Percentiles rank a stretch among this genome's conserved stretches.
Conservation (phyloP, 1,140 invertebrate species). For the Caerostris extrusa region DNA sequence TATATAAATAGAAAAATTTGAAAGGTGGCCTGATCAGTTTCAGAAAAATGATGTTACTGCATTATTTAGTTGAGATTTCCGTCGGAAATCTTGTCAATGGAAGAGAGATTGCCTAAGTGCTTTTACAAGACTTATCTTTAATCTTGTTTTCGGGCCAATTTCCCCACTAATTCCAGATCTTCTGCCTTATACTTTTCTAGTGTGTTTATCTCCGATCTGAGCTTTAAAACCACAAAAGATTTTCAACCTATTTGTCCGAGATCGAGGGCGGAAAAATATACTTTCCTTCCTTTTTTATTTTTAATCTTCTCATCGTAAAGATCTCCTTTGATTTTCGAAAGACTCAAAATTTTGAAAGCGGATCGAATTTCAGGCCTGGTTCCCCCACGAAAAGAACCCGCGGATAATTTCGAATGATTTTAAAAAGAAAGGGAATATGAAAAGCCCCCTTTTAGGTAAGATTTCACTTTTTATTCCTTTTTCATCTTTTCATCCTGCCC, state of each 20-base stretch:
- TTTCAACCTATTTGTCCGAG: background rate
- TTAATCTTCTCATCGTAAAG: no score
- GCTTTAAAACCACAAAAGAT: constrained; percentile 2
- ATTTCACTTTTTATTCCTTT: constrained; percentile 33
- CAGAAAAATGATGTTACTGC: background rate
- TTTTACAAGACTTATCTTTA: background rate
- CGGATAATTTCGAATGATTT: constrained; percentile 5
- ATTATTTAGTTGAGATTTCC: background rate
- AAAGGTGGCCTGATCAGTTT: background rate
- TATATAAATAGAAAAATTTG: no score
- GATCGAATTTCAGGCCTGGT: constrained; percentile 38
- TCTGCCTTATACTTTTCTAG: background rate
- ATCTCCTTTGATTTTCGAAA: background rate
- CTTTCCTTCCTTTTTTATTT: constrained; percentile 5
- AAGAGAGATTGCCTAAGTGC: background rate
- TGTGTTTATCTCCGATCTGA: constrained; percentile 17
- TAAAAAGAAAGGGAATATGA: background rate
- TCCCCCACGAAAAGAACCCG: background rate
- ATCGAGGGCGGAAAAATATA: background rate
- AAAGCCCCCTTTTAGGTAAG: background rate
- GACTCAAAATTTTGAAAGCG: constrained; percentile 11
- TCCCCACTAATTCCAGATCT: constrained; percentile 1
- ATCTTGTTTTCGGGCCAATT: background rate
- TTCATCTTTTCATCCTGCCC: background rate
- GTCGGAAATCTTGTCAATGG: background rate